Conservation (phyloP, 2,888 invertebrate genomes). For the Drosophila mercatorum region DNA sequence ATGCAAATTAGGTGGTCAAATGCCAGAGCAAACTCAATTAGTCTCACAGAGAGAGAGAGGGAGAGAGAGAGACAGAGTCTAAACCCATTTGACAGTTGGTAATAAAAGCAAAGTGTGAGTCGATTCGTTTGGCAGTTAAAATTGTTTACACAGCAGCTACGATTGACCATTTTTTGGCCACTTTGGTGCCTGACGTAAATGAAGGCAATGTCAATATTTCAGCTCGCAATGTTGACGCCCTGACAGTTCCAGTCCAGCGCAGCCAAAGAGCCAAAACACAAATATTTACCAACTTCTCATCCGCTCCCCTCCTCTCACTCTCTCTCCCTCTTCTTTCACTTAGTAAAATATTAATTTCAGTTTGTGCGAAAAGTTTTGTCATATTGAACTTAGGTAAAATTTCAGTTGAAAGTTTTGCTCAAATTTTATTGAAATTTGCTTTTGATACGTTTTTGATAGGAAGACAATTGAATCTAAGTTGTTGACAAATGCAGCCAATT, state of each 20-base stretch:
- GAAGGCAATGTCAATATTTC: conserved; percentile 47
- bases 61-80: no score
- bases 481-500: conserved; percentile 18
- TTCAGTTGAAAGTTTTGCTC: conserved; percentile 8
- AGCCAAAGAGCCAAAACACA: conserved; percentile 18
- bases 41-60: not conserved
- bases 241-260: conserved; percentile 5
- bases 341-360: conserved; percentile 23
- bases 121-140: conserved; percentile 6
- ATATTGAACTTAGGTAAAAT: conserved; percentile 4
- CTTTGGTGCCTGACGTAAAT: conserved; percentile 28
- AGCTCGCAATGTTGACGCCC: not conserved
- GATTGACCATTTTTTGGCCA: conserved; percentile 25
- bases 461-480: conserved; percentile 7
- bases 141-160: conserved; percentile 9
- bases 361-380: conserved; percentile 10
- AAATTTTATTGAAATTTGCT: conserved; percentile 17
- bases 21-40: conserved; percentile 26
- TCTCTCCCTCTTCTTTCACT: not conserved
- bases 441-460: not conserved
- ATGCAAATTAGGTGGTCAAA: conserved; percentile 43
- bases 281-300: conserved; percentile 27
- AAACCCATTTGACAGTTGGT: conserved; percentile 10
- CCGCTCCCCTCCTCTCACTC: not conserved
- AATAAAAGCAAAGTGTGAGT: not conserved